A percentile compares a stretch with the other conserved stretches of the same genome.
These are phyloP conservation scores for Falco biarmicus DNA, from an alignment of 2,797 vertebrate species.

Conservation along the genomic window DNA sequence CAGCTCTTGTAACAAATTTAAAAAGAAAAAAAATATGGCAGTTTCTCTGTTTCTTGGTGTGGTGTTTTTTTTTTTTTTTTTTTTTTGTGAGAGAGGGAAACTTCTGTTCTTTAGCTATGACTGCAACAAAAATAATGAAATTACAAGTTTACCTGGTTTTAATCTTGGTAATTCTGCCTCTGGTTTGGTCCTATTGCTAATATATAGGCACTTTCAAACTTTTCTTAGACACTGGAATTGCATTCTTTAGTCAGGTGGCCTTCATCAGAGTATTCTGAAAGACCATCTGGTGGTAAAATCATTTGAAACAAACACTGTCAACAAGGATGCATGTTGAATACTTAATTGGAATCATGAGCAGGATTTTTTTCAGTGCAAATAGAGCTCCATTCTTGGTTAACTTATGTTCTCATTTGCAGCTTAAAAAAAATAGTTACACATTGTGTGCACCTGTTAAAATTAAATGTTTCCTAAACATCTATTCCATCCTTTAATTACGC, in stretches of 20 bases:
- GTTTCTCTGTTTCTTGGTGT: background rate
- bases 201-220: background rate
- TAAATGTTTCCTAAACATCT: slow-evolving; percentile 42
- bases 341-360: slow-evolving; percentile 42
- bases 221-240: background rate
- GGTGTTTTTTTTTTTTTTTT: too few species aligned
- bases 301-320: slow-evolving; percentile 53
- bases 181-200: background rate
- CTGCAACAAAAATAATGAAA: background rate
- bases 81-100: background rate
- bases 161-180: background rate
- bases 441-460: slow-evolving; percentile 54
- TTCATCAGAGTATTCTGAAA: slow-evolving; percentile 43
- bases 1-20: background rate
- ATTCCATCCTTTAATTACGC: slow-evolving; percentile 4
- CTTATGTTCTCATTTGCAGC: background rate
- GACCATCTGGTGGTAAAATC: slow-evolving; percentile 57
- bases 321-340: slow-evolving; percentile 24
- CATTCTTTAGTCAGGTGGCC: slow-evolving; percentile 55
- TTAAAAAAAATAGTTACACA: background rate
- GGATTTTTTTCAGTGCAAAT: background rate
- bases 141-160: background rate
- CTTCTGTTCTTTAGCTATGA: background rate
- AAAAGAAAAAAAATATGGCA: background rate
- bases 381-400: background rate